Evolutionary conservation across 2,888 invertebrate species (phyloP).

Genomic region (Euclidia mi): DNA sequence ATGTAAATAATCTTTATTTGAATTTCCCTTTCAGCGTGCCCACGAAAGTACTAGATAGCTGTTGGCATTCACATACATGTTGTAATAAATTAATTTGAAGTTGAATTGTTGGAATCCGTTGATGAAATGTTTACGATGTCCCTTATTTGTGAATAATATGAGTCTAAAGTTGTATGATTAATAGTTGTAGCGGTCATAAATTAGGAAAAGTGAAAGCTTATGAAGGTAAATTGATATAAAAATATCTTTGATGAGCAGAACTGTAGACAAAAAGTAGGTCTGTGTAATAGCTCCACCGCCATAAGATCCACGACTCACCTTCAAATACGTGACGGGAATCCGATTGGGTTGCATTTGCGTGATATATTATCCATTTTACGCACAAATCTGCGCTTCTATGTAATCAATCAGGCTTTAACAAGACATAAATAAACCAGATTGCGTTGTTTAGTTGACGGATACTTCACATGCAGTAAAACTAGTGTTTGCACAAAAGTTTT

Average conservation of each 20-base stretch:
- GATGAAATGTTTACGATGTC: not conserved
- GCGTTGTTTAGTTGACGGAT: slow-evolving; percentile 45
- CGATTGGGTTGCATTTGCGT: slow-evolving; percentile 61
- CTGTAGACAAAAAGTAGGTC: slow-evolving; percentile 1
- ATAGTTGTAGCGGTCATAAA: no score
- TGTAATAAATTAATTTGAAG: slow-evolving; percentile 16
- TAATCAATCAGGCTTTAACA: slow-evolving; percentile 67
- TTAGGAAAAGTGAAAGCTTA: no score
- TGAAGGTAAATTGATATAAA: no score
- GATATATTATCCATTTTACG: slow-evolving; percentile 64
- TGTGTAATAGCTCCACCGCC: not conserved
- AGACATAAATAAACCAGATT: slow-evolving; percentile 60
- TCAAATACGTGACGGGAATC: slow-evolving; percentile 30
- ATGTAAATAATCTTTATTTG: slow-evolving; percentile 72
- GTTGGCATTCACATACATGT: slow-evolving; percentile 13
- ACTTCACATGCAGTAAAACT: slow-evolving; percentile 20
- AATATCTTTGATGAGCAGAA: not conserved
- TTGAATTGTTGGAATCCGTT: not conserved
- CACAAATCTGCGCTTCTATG: slow-evolving; percentile 62
- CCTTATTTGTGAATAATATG: no score
- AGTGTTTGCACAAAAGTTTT: slow-evolving; percentile 10
- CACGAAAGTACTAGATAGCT: slow-evolving; percentile 25
- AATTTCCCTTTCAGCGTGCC: slow-evolving; percentile 58
- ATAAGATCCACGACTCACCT: slow-evolving; percentile 9
- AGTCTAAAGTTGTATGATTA: no score